Evolutionary conservation across 2,888 invertebrate species (phyloP).

Genomic region (Camptogramma bilineatum): DNA sequence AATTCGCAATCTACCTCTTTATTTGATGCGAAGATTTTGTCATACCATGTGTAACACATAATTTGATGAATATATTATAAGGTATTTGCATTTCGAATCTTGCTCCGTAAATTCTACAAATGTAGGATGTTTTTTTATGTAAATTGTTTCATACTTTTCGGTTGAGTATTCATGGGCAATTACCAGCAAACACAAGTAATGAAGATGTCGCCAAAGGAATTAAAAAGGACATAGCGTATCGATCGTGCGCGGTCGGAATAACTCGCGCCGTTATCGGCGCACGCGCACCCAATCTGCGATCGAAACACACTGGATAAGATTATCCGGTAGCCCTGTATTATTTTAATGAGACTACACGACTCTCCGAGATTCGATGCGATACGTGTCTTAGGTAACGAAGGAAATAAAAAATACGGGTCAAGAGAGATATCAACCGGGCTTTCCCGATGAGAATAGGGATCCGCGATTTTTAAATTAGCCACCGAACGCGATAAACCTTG

Average conservation of each 20-base stretch:
- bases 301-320: constrained; percentile 84
- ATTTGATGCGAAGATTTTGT: constrained; percentile 69
- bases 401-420: constrained; percentile 80
- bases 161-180: constrained; percentile 27
- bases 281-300: constrained; percentile 85
- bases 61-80: constrained; percentile 79
- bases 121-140: constrained; percentile 25
- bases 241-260: constrained; percentile 81
- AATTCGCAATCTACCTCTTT: constrained; percentile 66
- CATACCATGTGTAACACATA: constrained; percentile 71
- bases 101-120: constrained; percentile 29
- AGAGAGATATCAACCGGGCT: constrained; percentile 78
- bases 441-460: constrained; percentile 60
- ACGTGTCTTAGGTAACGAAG: constrained; percentile 82
- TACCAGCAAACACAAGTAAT: constrained; percentile 69
- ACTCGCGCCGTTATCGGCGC: constrained; percentile 81
- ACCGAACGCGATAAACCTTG: constrained; percentile 75
- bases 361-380: constrained; percentile 81
- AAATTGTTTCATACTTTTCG: constrained; percentile 7
- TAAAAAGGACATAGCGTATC: constrained; percentile 78
- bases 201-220: constrained; percentile 81
- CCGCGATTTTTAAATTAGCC: constrained; percentile 80
- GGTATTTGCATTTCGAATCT: constrained; percentile 66
- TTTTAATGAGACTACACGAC: constrained; percentile 86
- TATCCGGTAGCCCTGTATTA: constrained; percentile 85